Conservation (phyloP, 2,888 invertebrate genomes). For the Orchesella flavescens region DNA sequence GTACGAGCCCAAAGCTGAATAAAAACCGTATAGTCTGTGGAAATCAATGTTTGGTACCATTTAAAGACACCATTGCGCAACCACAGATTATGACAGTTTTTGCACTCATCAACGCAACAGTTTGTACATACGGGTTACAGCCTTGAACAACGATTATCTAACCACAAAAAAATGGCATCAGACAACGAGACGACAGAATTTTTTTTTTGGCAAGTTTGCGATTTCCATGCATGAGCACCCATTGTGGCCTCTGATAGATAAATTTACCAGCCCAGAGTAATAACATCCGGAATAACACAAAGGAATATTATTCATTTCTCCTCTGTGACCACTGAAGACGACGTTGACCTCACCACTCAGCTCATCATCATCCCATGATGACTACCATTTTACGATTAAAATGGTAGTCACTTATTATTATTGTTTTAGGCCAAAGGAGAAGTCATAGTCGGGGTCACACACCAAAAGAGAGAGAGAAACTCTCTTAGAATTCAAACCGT, state of each 20-base stretch:
- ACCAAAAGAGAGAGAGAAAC: neutral
- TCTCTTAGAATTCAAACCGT: neutral
- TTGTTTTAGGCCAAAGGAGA: neutral
- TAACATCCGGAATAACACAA: slow-evolving; percentile 43
- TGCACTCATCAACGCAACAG: neutral
- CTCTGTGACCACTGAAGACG: slow-evolving; percentile 27
- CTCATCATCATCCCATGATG: slow-evolving; percentile 2
- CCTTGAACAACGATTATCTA: neutral
- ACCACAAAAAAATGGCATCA: neutral
- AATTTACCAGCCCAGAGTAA: neutral
- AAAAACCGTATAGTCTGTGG: neutral
- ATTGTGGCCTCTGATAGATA: slow-evolving; percentile 11
- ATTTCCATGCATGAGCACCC: neutral
- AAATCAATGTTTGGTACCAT: neutral
- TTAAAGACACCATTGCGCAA: neutral
- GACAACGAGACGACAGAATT: neutral
- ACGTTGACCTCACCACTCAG: slow-evolving; percentile 48
- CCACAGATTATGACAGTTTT: neutral
- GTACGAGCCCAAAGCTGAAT: neutral
- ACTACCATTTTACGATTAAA: neutral
- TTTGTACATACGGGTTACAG: neutral
- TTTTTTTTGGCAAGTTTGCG: neutral
- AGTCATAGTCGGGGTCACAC: neutral
- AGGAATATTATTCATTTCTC: slow-evolving; percentile 20
- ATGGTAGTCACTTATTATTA: neutral